These are phyloP conservation scores for Musca vetustissima DNA, from an alignment of 1,140 invertebrate genomes.

Conservation along the genomic window DNA sequence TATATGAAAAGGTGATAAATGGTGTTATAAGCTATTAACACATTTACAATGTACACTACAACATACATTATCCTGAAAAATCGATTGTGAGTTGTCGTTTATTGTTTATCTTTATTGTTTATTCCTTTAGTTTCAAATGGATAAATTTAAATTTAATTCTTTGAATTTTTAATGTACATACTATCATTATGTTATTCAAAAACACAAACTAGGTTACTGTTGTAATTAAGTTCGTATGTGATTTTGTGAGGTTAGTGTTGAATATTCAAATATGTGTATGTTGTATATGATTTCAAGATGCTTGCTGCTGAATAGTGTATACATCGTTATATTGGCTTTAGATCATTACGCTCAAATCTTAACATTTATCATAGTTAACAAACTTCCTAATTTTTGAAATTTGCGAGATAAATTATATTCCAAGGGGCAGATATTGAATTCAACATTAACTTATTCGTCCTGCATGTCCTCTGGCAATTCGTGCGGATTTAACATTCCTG, in stretches of 20 bases:
- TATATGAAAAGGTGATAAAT: background rate
- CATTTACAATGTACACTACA: conserved; percentile 21
- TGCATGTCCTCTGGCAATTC: conserved; percentile 98
- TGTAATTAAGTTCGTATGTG: background rate
- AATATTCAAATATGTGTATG: background rate
- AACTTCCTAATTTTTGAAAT: background rate
- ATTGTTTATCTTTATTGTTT: background rate
- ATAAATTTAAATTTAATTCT: background rate
- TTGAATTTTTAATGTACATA: conserved; percentile 9
- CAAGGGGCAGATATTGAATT: conserved; percentile 1
- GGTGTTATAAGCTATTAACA: conserved; percentile 13
- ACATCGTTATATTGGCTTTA: background rate
- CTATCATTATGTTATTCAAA: conserved; percentile 3
- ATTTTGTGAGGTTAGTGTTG: background rate
- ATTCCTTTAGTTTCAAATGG: background rate
- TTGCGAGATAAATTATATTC: conserved; percentile 1
- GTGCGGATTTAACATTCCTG: conserved; percentile 95
- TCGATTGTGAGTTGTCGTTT: background rate
- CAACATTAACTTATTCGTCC: conserved; percentile 62
- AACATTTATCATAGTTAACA: background rate
- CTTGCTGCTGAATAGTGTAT: background rate
- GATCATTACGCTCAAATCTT: background rate
- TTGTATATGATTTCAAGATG: background rate
- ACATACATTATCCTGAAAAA: conserved; percentile 13
- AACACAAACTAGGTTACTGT: conserved; percentile 3